These are phyloP conservation scores for Dunckerocampus dactyliophorus DNA, from an alignment of 2,113 vertebrate species.

Conservation along the genomic window DNA sequence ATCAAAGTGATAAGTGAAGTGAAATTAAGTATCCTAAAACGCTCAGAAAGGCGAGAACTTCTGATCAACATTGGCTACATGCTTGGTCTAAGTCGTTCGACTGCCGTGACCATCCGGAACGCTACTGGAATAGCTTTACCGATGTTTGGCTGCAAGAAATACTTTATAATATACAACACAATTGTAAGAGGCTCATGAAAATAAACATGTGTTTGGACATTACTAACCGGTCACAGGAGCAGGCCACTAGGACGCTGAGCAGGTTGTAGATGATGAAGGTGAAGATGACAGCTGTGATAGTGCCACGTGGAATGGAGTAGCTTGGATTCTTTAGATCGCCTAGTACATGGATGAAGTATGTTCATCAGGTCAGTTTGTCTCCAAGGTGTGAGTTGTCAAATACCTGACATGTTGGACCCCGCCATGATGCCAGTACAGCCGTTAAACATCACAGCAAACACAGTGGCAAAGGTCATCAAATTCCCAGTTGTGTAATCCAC, in stretches of 20 bases:
- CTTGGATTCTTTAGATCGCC: constrained; percentile 86
- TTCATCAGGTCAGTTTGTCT: neutral
- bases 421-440: constrained; percentile 90
- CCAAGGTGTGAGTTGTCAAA: neutral
- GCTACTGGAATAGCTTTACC: too few species aligned
- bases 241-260: constrained; percentile 79
- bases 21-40: too few species aligned
- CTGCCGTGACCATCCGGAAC: too few species aligned
- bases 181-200: too few species aligned
- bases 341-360: constrained; percentile 33
- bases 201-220: constrained; percentile 7
- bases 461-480: constrained; percentile 79
- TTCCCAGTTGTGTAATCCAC: constrained; percentile 78
- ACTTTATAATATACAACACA: too few species aligned
- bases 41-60: too few species aligned
- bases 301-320: constrained; percentile 86
- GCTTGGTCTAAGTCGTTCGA: too few species aligned
- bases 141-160: too few species aligned
- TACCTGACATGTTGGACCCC: constrained; percentile 87
- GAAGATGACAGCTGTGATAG: constrained; percentile 86
- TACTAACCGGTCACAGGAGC: constrained; percentile 82
- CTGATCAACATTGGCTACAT: too few species aligned
- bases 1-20: too few species aligned
- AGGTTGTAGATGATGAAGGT: constrained; percentile 86
- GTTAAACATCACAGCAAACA: constrained; percentile 87